Conservation (phyloP, 2,797 vertebrate species). For the Chaenodraco wilsoni region DNA sequence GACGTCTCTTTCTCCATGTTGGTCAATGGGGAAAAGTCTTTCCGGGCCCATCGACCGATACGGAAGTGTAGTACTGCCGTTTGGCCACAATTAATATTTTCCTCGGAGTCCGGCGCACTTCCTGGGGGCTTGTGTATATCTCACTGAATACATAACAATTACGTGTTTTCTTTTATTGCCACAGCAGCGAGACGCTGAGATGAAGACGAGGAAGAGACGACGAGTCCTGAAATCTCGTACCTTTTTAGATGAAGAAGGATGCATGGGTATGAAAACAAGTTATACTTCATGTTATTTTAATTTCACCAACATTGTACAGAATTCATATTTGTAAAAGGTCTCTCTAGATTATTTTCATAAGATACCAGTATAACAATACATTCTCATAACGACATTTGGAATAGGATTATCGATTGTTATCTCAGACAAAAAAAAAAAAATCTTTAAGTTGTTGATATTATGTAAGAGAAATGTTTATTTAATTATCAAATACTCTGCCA, state of each 20-base stretch:
- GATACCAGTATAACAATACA: background rate
- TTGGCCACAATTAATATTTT: too few species aligned
- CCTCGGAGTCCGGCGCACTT: too few species aligned
- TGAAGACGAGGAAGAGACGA: constrained; percentile 87
- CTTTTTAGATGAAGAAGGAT: constrained; percentile 89
- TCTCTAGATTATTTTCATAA: too few species aligned
- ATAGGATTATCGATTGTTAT: too few species aligned
- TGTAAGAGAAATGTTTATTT: background rate
- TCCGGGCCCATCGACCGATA: too few species aligned
- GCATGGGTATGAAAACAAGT: constrained; percentile 85
- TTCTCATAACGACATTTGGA: background rate
- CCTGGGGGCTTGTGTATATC: too few species aligned
- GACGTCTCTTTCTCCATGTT: too few species aligned
- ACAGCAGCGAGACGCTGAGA: constrained; percentile 61
- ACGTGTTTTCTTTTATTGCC: constrained; percentile 1
- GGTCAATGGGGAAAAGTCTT: too few species aligned
- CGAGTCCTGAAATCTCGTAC: constrained; percentile 89
- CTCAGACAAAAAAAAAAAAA: too few species aligned
- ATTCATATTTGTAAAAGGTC: background rate
- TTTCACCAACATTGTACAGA: background rate
- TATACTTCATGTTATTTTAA: too few species aligned
- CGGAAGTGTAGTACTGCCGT: too few species aligned
- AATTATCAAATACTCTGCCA: background rate
- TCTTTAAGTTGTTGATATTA: background rate
- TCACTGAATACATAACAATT: too few species aligned